phyloP scores from a whole-genome alignment of 2,113 vertebrate species.

The Brienomyrus longianalis region DNA sequence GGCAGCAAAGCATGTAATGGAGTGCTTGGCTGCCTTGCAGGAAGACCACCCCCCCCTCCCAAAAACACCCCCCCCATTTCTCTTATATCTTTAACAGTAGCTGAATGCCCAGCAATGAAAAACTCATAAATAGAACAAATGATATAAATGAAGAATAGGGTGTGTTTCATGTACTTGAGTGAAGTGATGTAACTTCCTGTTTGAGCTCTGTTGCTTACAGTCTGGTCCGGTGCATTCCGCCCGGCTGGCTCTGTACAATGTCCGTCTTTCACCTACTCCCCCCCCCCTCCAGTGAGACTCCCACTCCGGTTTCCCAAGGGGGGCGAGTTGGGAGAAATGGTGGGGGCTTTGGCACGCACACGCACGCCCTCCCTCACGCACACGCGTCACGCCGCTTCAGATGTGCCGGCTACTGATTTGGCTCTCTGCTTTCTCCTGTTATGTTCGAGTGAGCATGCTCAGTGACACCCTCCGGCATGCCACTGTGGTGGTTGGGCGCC shows the following conservation, averaged over 20 bases:
- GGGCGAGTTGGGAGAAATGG: neutral
- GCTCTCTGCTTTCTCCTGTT: constrained; percentile 25
- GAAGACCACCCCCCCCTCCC: neutral
- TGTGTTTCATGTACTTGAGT: neutral
- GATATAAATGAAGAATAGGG: neutral
- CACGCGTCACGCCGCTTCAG: constrained; percentile 29
- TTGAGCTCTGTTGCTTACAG: neutral
- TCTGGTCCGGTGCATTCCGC: constrained; percentile 1
- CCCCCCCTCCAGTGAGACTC: neutral
- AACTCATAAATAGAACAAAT: neutral
- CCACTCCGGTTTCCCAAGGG: neutral
- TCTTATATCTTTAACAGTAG: neutral
- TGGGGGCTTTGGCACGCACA: neutral
- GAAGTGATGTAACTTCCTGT: neutral
- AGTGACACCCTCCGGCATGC: neutral
- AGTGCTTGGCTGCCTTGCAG: constrained; percentile 36
- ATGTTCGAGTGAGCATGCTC: constrained; percentile 23
- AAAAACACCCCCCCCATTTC: neutral
- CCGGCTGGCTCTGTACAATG: neutral
- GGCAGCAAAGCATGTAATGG: constrained; percentile 55
- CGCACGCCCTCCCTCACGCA: too few relatives aligned
- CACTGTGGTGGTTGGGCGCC: neutral
- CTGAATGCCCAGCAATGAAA: neutral
- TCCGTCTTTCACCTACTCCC: neutral
- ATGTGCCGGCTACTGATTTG: constrained; percentile 35